These are phyloP conservation scores for Otolemur crassicaudatus DNA, from an alignment of 2,797 vertebrate species.

Conservation along the genomic window DNA sequence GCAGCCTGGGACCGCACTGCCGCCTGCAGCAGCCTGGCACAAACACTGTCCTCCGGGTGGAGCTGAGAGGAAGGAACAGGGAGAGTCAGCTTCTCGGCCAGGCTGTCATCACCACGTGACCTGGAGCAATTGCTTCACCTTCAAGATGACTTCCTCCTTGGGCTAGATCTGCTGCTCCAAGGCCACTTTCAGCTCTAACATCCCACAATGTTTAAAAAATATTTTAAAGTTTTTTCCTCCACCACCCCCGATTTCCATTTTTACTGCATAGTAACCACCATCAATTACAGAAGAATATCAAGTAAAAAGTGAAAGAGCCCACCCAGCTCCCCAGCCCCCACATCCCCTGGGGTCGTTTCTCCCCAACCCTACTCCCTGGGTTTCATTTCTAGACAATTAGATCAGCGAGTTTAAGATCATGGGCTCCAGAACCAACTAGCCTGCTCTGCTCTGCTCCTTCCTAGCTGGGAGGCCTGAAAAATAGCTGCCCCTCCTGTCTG, in stretches of 20 bases:
- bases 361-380: not conserved
- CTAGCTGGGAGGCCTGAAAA: not conserved
- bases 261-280: not conserved
- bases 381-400: conserved; percentile 5
- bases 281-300: not conserved
- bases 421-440: not conserved
- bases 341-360: not conserved
- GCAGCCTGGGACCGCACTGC: not conserved
- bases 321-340: too few species aligned
- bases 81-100: not conserved
- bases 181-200: not conserved
- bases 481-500: not conserved
- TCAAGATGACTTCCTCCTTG: not conserved
- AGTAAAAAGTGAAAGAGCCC: not conserved
- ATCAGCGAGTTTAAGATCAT: not conserved
- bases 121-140: not conserved
- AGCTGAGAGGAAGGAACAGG: not conserved
- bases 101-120: not conserved
- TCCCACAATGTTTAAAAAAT: not conserved
- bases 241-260: not conserved
- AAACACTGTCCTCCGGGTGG: not conserved
- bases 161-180: not conserved
- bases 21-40: not conserved
- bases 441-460: not conserved
- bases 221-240: not conserved